These are phyloP conservation scores for Callochromis pleurospilus DNA, from an alignment of 2,113 vertebrate species.

Conservation along the genomic window DNA sequence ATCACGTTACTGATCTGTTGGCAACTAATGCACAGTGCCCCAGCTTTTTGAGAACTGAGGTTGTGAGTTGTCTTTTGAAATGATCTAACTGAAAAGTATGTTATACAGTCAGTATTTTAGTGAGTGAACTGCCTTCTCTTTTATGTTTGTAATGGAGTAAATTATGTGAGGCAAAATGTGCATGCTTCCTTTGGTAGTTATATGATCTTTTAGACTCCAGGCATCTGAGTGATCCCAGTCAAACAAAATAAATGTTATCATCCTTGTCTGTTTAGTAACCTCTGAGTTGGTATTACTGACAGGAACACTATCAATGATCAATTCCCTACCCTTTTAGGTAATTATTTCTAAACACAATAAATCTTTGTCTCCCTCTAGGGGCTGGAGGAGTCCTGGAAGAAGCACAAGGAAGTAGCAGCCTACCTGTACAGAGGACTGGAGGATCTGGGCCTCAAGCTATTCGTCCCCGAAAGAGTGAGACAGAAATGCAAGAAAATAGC, in stretches of 20 bases:
- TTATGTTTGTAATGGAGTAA: background rate
- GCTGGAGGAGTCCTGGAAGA: constrained; percentile 83
- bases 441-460: constrained; percentile 84
- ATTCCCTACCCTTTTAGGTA: background rate
- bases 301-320: background rate
- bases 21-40: background rate
- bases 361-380: constrained; percentile 72
- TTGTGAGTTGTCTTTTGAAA: background rate
- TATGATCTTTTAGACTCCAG: background rate
- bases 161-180: background rate
- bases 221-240: background rate
- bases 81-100: background rate
- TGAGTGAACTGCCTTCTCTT: background rate
- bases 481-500: background rate
- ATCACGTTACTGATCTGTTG: background rate
- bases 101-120: background rate
- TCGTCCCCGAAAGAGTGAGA: constrained; percentile 83
- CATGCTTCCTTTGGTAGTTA: background rate
- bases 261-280: background rate
- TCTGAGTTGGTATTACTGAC: background rate
- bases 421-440: constrained; percentile 78
- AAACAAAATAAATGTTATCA: background rate
- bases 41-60: background rate
- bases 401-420: constrained; percentile 71
- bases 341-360: background rate